phyloP scores from a whole-genome alignment of 2,888 invertebrate species.

The Oligia latruncula region DNA sequence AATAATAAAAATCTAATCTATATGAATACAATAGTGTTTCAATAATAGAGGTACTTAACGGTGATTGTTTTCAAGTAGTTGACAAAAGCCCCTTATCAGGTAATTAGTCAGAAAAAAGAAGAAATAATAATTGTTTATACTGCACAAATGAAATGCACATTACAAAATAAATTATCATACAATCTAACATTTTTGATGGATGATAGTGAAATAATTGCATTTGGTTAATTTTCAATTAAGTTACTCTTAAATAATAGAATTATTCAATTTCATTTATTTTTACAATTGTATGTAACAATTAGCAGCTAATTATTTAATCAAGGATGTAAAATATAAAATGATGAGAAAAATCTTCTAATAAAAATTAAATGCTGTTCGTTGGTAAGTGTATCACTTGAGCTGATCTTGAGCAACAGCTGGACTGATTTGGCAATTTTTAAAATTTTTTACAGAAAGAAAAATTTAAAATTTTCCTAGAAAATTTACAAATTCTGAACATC shows the following conservation, averaged over 20 bases:
- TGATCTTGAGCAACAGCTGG: background rate
- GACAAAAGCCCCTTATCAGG: background rate
- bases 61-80: background rate
- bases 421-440: background rate
- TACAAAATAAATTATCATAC: background rate
- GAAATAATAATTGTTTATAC: too few relatives aligned
- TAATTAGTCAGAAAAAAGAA: background rate
- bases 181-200: slow-evolving; percentile 2
- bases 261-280: background rate
- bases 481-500: background rate
- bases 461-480: background rate
- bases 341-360: background rate
- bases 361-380: background rate
- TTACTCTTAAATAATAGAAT: background rate
- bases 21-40: background rate
- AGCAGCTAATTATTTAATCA: background rate
- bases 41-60: background rate
- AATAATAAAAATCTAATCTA: background rate
- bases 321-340: background rate
- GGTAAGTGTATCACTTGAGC: background rate
- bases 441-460: too few relatives aligned
- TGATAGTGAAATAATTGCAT: background rate
- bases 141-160: too few relatives aligned
- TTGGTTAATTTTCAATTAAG: background rate
- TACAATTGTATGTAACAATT: too few relatives aligned